Evolutionary conservation across 1,140 invertebrate genomes (phyloP).

Genomic region (Drosophila quadrilineata): DNA sequence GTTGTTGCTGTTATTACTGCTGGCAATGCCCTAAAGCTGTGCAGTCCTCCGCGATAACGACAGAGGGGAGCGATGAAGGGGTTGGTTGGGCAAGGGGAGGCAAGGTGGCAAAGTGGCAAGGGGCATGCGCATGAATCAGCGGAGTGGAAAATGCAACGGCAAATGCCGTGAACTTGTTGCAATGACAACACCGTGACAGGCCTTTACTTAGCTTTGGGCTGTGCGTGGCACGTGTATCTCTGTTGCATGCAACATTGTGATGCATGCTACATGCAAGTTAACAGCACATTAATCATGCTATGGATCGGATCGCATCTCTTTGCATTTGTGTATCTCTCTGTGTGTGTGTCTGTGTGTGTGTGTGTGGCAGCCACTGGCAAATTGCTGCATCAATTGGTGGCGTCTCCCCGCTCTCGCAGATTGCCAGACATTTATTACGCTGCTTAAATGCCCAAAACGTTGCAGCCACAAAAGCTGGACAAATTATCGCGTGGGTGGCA

Average conservation of each 20-base stretch:
- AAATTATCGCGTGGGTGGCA: constrained; percentile 67
- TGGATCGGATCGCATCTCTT: too few relatives aligned
- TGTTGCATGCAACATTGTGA: constrained; percentile 32
- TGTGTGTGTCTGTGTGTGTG: constrained; percentile 15
- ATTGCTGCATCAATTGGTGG: constrained; percentile 3
- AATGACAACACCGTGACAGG: constrained; percentile 52
- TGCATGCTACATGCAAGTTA: constrained; percentile 52
- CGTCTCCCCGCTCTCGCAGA: constrained; percentile 29
- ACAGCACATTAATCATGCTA: constrained; percentile 72
- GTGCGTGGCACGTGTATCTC: not conserved
- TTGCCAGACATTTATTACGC: constrained; percentile 72
- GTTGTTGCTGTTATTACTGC: constrained; percentile 29
- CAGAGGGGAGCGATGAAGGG: too few relatives aligned
- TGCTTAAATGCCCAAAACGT: constrained; percentile 48
- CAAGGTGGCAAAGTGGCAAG: too few relatives aligned
- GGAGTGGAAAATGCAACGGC: constrained; percentile 51
- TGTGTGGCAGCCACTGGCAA: constrained; percentile 10
- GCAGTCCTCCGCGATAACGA: too few relatives aligned
- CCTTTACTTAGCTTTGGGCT: constrained; percentile 38
- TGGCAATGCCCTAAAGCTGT: constrained; percentile 44
- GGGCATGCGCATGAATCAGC: constrained; percentile 49
- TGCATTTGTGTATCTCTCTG: constrained; percentile 18
- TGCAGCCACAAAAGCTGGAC: constrained; percentile 61
- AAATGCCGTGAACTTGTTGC: constrained; percentile 70
- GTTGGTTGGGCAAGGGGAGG: too few relatives aligned